Conservation (phyloP, 1,140 invertebrate species). For the Mesaphorura yosii region DNA sequence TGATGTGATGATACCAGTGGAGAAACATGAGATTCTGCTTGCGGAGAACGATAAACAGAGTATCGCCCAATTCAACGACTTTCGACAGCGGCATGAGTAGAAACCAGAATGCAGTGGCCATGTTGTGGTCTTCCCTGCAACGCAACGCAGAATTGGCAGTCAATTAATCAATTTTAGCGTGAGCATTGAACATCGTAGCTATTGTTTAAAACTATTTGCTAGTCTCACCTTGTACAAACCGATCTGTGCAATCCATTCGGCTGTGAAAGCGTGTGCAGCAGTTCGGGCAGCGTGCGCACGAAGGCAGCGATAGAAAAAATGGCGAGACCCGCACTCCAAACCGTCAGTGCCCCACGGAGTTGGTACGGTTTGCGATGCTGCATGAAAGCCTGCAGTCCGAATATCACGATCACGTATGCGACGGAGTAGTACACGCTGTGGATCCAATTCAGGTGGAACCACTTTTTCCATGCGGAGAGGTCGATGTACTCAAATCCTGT, state of each 20-base stretch:
- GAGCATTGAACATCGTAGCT: no score
- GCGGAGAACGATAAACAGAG: no score
- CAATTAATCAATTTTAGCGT: no score
- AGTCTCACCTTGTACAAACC: constrained; percentile 59
- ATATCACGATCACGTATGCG: constrained; percentile 86
- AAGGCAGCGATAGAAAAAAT: constrained; percentile 90
- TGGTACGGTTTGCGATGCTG: constrained; percentile 73
- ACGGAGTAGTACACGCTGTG: constrained; percentile 80
- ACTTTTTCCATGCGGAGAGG: constrained; percentile 68
- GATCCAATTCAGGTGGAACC: constrained; percentile 94
- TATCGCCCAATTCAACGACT: no score
- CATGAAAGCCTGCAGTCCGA: constrained; percentile 85
- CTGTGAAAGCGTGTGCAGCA: constrained; percentile 68
- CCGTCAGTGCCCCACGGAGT: constrained; percentile 63
- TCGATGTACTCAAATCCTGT: constrained; percentile 77
- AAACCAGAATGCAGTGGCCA: no score
- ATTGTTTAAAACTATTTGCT: no score
- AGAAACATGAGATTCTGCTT: no score
- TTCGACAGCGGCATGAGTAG: no score
- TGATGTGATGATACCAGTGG: no score
- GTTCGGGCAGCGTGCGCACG: constrained; percentile 70
- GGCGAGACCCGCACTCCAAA: constrained; percentile 86
- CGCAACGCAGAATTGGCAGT: no score
- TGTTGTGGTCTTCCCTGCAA: no score
- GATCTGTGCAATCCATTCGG: constrained; percentile 79